Conservation (phyloP, 2,888 invertebrate species). For the Dynastes hyllus region DNA sequence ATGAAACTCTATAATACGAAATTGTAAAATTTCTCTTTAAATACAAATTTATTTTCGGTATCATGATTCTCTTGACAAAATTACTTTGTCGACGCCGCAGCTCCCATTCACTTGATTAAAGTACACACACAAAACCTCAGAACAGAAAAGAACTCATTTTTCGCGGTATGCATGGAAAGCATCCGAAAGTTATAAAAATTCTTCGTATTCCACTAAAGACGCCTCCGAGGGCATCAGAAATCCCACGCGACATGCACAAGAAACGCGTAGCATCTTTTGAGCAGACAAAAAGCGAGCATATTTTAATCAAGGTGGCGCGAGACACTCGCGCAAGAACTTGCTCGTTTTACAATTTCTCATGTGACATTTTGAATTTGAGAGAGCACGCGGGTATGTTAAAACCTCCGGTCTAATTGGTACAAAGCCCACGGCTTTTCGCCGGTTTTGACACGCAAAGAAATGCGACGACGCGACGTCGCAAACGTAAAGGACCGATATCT, state of each 20-base stretch:
- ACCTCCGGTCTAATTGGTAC: constrained; percentile 43
- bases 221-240: constrained; percentile 6
- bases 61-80: too few relatives aligned
- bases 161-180: background rate
- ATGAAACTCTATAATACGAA: too few relatives aligned
- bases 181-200: constrained; percentile 18
- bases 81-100: too few relatives aligned
- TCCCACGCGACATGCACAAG: background rate
- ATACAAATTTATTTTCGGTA: too few relatives aligned
- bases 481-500: constrained; percentile 37
- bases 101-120: too few relatives aligned
- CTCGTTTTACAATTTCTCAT: constrained; percentile 41
- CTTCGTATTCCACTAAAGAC: constrained; percentile 17
- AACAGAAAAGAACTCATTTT: background rate
- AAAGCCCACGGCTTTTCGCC: constrained; percentile 34
- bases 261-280: background rate
- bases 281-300: constrained; percentile 21
- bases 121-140: background rate
- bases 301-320: constrained; percentile 34
- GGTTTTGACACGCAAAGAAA: constrained; percentile 32
- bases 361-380: constrained; percentile 40
- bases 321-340: constrained; percentile 17
- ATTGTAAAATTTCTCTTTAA: too few relatives aligned
- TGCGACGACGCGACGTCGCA: constrained; percentile 44
- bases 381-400: constrained; percentile 22